Conservation (phyloP, 2,113 vertebrate species). For the Rhinichthys klamathensis region DNA sequence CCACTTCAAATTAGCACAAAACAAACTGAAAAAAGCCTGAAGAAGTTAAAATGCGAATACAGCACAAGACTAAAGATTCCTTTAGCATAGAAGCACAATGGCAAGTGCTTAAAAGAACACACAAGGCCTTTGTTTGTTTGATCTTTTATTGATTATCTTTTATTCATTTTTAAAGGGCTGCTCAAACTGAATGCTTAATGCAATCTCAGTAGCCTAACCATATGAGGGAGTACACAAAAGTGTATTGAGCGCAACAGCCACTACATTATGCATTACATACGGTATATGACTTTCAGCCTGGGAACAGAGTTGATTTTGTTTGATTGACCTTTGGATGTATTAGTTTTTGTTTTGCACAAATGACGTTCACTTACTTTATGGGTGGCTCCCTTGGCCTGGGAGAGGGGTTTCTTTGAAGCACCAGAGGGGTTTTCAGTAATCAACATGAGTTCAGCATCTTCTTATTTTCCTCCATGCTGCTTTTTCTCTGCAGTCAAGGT, state of each 20-base stretch:
- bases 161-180: too few species aligned
- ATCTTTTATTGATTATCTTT: not conserved
- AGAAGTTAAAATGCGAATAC: not conserved
- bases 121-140: not conserved
- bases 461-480: slow-evolving; percentile 29
- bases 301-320: not conserved
- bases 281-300: not conserved
- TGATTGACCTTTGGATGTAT: not conserved
- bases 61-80: not conserved
- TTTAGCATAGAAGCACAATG: not conserved
- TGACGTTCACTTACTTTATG: slow-evolving; percentile 25
- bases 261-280: not conserved
- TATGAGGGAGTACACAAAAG: not conserved
- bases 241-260: not conserved
- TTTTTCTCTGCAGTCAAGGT: not conserved
- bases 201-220: not conserved
- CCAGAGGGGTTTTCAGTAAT: slow-evolving; percentile 41
- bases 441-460: not conserved
- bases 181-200: not conserved
- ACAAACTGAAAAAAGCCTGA: not conserved
- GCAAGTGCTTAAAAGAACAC: not conserved
- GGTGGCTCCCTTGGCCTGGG: not conserved
- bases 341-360: not conserved
- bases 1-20: not conserved
- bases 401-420: slow-evolving; percentile 26